phyloP scores from a whole-genome alignment of 2,888 invertebrate genomes.

The Nomada hirtipes region DNA sequence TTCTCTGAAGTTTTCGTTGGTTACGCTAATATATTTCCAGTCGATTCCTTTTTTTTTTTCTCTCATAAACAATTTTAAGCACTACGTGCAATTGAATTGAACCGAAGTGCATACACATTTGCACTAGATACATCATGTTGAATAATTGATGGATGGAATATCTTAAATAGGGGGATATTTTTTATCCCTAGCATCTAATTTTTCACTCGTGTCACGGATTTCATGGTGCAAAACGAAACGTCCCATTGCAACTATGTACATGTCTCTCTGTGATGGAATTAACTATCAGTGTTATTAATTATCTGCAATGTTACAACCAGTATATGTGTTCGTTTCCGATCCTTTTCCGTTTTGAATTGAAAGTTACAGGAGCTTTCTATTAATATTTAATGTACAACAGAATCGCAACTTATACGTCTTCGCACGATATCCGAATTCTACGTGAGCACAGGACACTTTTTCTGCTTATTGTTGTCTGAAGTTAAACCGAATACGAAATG shows the following conservation, averaged over 20 bases:
- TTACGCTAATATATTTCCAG: background rate
- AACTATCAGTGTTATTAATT: constrained; percentile 15
- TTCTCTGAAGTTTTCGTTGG: background rate
- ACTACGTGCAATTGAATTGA: too few species aligned
- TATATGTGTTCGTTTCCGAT: constrained; percentile 1
- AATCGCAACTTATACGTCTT: background rate
- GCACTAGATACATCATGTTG: too few species aligned
- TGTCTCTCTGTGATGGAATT: constrained; percentile 11
- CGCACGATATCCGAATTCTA: constrained; percentile 13
- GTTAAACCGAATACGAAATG: background rate
- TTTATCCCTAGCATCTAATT: background rate
- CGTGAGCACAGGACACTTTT: background rate
- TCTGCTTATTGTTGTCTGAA: background rate
- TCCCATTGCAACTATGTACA: background rate
- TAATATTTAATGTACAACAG: constrained; percentile 23
- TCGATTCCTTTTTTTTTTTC: background rate
- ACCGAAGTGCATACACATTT: too few species aligned
- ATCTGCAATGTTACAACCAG: background rate
- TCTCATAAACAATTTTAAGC: background rate
- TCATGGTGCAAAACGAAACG: background rate
- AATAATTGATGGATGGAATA: too few species aligned
- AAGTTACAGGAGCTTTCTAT: constrained; percentile 33
- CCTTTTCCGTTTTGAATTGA: too few species aligned
- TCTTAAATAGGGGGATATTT: too few species aligned
- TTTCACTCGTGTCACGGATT: constrained; percentile 3